Evolutionary conservation across 2,888 invertebrate genomes (phyloP), one percentile per base, ranked within the genome.

Genomic region (Eustalomyia histrio): DNA sequence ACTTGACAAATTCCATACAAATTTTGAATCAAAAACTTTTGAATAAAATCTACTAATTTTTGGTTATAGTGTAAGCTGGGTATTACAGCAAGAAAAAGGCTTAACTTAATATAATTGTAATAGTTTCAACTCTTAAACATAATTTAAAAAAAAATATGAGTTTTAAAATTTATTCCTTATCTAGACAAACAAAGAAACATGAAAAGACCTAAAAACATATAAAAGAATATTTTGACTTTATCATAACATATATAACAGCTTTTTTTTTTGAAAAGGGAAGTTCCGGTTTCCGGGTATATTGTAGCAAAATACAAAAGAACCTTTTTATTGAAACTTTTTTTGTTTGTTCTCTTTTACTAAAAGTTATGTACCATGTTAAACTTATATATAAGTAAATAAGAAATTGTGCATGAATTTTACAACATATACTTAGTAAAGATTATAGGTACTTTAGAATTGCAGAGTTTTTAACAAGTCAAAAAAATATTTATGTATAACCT

Each of bases 241-340:
- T 50, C 67, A 50, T 57, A 74, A 68, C 57, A 53, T 55, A 63
- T 63, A 74, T 74, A 74, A 39, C 68, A 79, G 74, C 64, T 75
- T 64, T 21, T 75, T 65, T 52, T 63, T n/a, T n/a, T n/a, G n/a
- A 53, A 58, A 55, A 53, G 33, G 72, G 76, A 80, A 76, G 47
- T 72, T 80, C 80, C 80, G 67, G 76, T 63, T 73, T 80, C 80
- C 76, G 58, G 57, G 68, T 52, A 18, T 17, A 17, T 52, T 69
- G 52, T 61, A 76, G 33, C 53, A 47, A 68, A 53, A 29, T 14
- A 33, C 21, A 63, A 35, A 29, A 29, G 29, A 29, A 12, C 39
- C 35, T 43, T 50, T 18, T 47, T n/a, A 1, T 1, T 2, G n/a
- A n/a, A 1, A n/a, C 2, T 6, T 47, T 14, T 47, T 14, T n/a